Base-by-base conservation (phyloP, 1,140 invertebrate genomes). In the Achatina immaculata region DNA sequence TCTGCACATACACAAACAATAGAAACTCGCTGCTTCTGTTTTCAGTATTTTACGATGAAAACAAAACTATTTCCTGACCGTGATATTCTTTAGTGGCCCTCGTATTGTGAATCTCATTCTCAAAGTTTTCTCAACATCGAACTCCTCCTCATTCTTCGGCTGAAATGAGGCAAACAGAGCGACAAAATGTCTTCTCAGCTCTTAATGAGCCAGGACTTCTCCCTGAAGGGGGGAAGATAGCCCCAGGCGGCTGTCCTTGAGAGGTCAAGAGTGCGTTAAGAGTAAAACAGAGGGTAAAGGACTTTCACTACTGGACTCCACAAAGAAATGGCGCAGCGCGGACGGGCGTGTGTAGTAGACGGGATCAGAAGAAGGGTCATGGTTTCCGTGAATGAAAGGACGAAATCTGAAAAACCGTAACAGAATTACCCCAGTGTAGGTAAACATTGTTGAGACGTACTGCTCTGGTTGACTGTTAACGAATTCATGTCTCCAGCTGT, bases 271-370 rank as follows among this genome's bases (percentile, higher is more conserved):
- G 58, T 62, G 58, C 58, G n/a, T 62, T 28, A 21, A 62, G 58
- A 62, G 58, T 62, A 62, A 62, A 62, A 62, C 58, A 62, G 58
- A 62, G 28, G 28, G 58, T 62, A 62, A 62, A 62, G 58, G 58
- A 62, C 58, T 62, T 62, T 62, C 58, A 62, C 58, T 62, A 28
- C 58, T 31, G 16, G 58, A 21, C 16, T 6, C 21, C 58, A 62
- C 58, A 62, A 62, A 62, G 58, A 19, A 62, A 9, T 31, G 1
- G 4, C n/a, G n/a, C 58, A 62, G 58, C 58, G 21, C n/a, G 58
- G 58, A 62, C 31, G n/a, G 58, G 58, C 58, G 58, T 62, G 58
- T 31, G 58, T 62, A 62, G 58, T 62, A 28, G 58, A 62, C 6
- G 2, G 58, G n/a, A 31, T 28, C 58, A 31, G n/a, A 31, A 34